phyloP scores from a whole-genome alignment of 2,888 invertebrate species.

The Chelonus formosanus region DNA sequence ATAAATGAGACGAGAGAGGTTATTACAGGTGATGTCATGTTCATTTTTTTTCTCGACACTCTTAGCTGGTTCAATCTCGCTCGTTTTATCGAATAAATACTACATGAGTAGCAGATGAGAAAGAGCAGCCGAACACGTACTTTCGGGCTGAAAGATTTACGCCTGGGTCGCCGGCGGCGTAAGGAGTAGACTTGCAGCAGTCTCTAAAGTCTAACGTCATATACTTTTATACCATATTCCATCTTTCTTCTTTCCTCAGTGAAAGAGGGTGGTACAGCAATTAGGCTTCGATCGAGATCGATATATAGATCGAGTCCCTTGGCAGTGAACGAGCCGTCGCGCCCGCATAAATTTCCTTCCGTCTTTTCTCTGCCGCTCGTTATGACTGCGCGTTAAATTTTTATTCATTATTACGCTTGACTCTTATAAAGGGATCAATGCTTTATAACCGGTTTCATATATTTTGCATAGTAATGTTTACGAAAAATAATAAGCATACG shows the following conservation, averaged over 20 bases:
- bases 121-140: constrained; percentile 9
- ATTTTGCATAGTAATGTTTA: constrained; percentile 1
- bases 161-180: constrained; percentile 23
- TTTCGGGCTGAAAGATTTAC: constrained; percentile 33
- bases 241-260: constrained; percentile 8
- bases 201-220: neutral
- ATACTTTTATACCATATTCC: neutral
- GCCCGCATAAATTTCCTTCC: constrained; percentile 29
- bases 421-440: constrained; percentile 3
- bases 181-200: neutral
- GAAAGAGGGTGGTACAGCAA: constrained; percentile 26
- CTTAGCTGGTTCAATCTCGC: constrained; percentile 8
- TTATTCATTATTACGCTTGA: constrained; percentile 12
- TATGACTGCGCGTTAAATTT: constrained; percentile 15
- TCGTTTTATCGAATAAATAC: constrained; percentile 12
- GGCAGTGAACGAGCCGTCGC: constrained; percentile 22
- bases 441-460: constrained; percentile 6
- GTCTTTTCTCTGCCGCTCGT: constrained; percentile 26
- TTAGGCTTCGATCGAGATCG: constrained; percentile 28
- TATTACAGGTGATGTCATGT: constrained; percentile 20
- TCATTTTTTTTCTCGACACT: constrained; percentile 27
- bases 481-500: too few relatives aligned
- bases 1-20: constrained; percentile 20
- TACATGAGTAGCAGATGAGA: neutral
- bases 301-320: constrained; percentile 17